These are phyloP conservation scores for Babyrousa celebensis DNA, from an alignment of 2,797 vertebrate species.

Conservation along the genomic window DNA sequence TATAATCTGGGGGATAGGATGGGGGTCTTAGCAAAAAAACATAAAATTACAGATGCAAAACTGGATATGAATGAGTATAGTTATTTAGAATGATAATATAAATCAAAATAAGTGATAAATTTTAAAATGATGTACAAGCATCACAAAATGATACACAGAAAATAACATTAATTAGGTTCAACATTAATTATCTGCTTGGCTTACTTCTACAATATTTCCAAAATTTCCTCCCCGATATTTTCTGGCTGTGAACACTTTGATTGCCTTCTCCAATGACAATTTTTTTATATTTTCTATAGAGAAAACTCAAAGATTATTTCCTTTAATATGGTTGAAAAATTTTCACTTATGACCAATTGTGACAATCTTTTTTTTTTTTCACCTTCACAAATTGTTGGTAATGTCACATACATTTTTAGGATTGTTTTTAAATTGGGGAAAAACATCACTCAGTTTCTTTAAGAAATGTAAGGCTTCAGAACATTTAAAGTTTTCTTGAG, in stretches of 20 bases:
- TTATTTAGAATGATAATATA: slow-evolving; percentile 44
- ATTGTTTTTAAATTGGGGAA: not conserved
- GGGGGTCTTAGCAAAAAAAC: not conserved
- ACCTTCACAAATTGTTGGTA: not conserved
- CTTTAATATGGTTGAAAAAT: not conserved
- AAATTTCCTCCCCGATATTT: not conserved
- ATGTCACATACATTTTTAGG: not conserved
- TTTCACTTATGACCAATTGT: not conserved
- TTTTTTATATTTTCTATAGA: not conserved
- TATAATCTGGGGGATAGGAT: not conserved
- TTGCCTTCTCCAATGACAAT: not conserved
- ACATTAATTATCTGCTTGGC: not conserved
- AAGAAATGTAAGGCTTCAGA: not conserved
- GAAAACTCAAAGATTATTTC: not conserved
- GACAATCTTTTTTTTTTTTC: not conserved
- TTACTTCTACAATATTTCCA: not conserved
- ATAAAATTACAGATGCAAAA: not conserved
- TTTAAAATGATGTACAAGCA: not conserved
- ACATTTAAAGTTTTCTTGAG: slow-evolving; percentile 25
- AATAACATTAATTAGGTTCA: not conserved
- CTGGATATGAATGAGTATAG: not conserved
- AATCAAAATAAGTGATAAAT: not conserved
- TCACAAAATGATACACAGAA: not conserved
- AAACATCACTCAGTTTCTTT: not conserved
- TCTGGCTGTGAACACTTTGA: not conserved